Base-by-base conservation (phyloP, 2,113 vertebrate genomes). In the Oncorhynchus clarkii region DNA sequence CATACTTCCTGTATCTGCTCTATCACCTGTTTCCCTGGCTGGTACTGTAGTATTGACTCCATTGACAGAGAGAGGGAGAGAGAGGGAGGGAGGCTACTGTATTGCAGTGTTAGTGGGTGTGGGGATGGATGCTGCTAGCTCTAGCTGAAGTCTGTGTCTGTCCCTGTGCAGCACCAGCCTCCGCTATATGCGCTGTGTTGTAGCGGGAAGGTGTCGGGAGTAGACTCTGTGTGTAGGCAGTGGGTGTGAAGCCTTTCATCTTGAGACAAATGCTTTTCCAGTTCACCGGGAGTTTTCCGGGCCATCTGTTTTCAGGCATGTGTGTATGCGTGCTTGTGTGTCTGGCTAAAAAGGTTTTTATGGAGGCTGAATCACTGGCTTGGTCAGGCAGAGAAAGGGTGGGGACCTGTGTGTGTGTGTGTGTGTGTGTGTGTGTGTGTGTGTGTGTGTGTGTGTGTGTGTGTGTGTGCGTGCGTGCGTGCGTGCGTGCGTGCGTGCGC, bases 161-260 rank as follows among this genome's bases (percentile, higher is more conserved):
- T 45, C 8, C 39, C 39, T 45, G 89, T 87, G 85, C 81, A 90
- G 89, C 88, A 85, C 87, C 84, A 90, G 91, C 87, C 89, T 90
- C 84, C 87, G 88, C 88, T 89, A 87, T 88, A 89, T 86, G 85
- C 86, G 48, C 64, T 85, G 87, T 85, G 87, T 89, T 87, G 91
- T 93, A 89, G 82, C 90, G 84, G 90, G 86, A 92, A 92, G 90
- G 91, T 92, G 92, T 92, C 88, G 88, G 90, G 86, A 54, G 90
- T 88, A 83, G 81, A 80, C 89, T 92, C 83, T 85, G 87, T 88
- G 90, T 91, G 92, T 91, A 92, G 92, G 92, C 91, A 90, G 91
- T 84, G 90, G 89, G 90, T 90, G 92, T 92, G 91, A 93, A 93
- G 90, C 87, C 92, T 92, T 93, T 94, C 87, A 92, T 94, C 91